Percentiles rank a stretch among this genome's conserved stretches.
Conservation (phyloP, 2,797 vertebrate genomes). For the Cynopterus sphinx region DNA sequence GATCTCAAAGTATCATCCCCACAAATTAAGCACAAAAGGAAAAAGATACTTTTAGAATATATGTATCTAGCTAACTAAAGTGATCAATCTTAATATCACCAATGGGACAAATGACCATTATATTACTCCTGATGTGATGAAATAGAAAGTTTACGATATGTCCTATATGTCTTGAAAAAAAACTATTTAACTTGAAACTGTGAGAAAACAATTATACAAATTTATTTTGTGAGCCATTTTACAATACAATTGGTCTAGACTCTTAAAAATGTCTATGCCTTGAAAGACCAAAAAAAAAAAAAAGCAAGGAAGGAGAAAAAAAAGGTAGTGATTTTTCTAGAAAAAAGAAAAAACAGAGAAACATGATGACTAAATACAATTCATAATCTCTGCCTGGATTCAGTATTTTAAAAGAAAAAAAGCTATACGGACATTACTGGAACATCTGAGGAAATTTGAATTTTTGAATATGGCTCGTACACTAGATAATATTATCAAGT, state of each 20-base stretch:
- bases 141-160: neutral
- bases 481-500: neutral
- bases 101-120: neutral
- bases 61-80: neutral
- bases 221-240: neutral
- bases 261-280: neutral
- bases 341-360: neutral
- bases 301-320: neutral
- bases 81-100: neutral
- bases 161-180: neutral
- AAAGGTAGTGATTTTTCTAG: neutral
- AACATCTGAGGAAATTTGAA: neutral
- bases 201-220: neutral
- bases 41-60: neutral
- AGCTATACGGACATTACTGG: neutral
- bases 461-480: neutral
- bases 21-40: neutral
- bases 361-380: neutral
- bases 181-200: neutral
- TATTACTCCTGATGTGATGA: neutral
- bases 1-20: neutral
- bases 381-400: neutral
- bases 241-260: neutral
- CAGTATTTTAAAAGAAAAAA: neutral
- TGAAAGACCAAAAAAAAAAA: neutral